Conservation (phyloP, 2,113 vertebrate genomes). For the Chloropsis cyanopogon region DNA sequence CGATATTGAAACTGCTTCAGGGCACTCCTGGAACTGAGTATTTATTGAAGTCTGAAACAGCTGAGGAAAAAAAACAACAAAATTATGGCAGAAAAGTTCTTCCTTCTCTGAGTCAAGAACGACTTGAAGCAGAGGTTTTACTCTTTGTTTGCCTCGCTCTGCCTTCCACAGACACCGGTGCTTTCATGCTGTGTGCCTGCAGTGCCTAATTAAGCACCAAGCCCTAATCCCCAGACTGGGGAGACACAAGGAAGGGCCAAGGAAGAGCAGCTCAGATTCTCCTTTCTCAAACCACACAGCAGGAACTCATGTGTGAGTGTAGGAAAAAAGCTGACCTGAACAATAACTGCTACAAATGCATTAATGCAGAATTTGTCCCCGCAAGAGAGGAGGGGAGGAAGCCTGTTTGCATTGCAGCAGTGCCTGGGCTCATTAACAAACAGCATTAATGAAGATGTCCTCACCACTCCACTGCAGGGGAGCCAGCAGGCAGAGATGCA, state of each 20-base stretch:
- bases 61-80: background rate
- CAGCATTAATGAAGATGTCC: background rate
- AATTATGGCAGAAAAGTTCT: background rate
- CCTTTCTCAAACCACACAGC: background rate
- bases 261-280: background rate
- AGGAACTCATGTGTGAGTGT: background rate
- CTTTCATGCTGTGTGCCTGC: background rate
- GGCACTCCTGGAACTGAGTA: background rate
- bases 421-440: background rate
- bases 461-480: background rate
- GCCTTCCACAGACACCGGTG: background rate
- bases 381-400: background rate
- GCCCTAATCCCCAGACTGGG: background rate
- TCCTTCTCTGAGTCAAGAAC: background rate
- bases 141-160: background rate
- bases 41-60: constrained; percentile 48
- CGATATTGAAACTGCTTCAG: constrained; percentile 12
- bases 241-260: fast-evolving
- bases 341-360: background rate
- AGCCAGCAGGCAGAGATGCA: background rate
- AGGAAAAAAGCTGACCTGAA: background rate
- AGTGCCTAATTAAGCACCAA: background rate
- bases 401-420: background rate
- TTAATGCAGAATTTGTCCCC: background rate
- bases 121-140: background rate